Evolutionary conservation across 2,797 vertebrate genomes (phyloP), one percentile per base, ranked within the genome.

Genomic region (Brachymystax lenok): DNA sequence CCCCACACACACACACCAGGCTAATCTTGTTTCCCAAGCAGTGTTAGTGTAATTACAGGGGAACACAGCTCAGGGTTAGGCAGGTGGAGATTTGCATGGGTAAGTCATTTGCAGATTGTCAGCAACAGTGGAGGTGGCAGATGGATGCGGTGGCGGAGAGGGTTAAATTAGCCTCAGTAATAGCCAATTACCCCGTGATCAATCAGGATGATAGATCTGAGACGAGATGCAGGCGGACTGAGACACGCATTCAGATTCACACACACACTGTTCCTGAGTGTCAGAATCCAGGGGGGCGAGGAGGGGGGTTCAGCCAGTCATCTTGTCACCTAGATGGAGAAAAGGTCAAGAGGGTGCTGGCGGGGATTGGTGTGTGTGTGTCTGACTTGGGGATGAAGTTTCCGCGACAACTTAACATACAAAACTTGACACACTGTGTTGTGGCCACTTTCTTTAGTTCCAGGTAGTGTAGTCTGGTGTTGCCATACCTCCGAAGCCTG

Each of bases 201-300:
- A 98, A 98, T 99, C 98, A 98, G 96, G 93, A 96, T 98, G 98
- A 99, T 98, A 96, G 97, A 99, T 99, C 95, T 96, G 96, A 98
- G 94, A 95, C 95, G 96, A 96, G 97, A 97, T 94, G 91, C 91
- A 87, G 95, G 92, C 91, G 92, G 97, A 98, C 96, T 94, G 86
- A 92, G 87, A 66, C 12, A 51, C 35, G 67, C 56, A 66, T 28
- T 19, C 35, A 14, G 4, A 69, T 21, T 35, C 68, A 17, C 10
- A 69, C 68, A n/a, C 19, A n/a, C 8, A 16, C 33, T 14, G 17
- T 10, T 77, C 56, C 13, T 30, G 33, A 27, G n/a, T 76, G 80
- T 82, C 80, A 77, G 80, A 74, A 70, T 35, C 76, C 56, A 7
- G 10, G 8, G 14, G 46, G 61, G n/a, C 28, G 4, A 6, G 17